Base-by-base conservation (phyloP, 2,888 invertebrate species). In the Synanthedon myopaeformis region DNA sequence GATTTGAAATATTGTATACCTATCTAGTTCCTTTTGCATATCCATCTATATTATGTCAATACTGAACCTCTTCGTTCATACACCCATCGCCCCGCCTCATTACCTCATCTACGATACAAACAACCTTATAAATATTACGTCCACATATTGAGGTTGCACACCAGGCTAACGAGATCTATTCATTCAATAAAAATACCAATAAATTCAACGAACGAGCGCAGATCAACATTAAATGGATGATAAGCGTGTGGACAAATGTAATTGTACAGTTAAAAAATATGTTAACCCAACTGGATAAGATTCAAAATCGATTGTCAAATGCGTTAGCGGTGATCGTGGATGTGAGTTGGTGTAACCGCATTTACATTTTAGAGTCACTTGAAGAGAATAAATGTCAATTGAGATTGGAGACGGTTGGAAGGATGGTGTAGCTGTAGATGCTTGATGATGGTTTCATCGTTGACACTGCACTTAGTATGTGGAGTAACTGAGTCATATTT, bases 341-440 rank as follows among this genome's bases (percentile, higher is more conserved):
- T 64, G 67, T 76, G 77, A 75, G 14, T 45, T 45, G 71, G 76
- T 82, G 76, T 78, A 77, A 82, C 80, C 80, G 72, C 83, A 82
- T 84, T 84, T 84, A 84, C 82, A 82, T 83, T 84, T 82, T 81
- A 79, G 76, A 82, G 76, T 78, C 81, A 76, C 81, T 80, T 76
- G 79, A 71, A 70, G 72, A 74, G 80, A 82, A 82, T 84, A 84
- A 83, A 85, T 83, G 84, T 84, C 84, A 84, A 85, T 84, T 84
- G 83, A 82, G 83, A 80, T 79, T 76, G 45, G 45, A 45, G 45
- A 45, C 45, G n/a, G 45, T 5, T 45, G 13, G 13, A 45, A 45
- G 45, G 82, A 79, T 77, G 59, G 52, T 63, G 82, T 79, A 79
- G 82, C 80, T 82, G 82, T 82, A 83, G 82, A 45, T 45, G 45